Conservation (phyloP, 2,113 vertebrate species). For the Plecotus auritus region DNA sequence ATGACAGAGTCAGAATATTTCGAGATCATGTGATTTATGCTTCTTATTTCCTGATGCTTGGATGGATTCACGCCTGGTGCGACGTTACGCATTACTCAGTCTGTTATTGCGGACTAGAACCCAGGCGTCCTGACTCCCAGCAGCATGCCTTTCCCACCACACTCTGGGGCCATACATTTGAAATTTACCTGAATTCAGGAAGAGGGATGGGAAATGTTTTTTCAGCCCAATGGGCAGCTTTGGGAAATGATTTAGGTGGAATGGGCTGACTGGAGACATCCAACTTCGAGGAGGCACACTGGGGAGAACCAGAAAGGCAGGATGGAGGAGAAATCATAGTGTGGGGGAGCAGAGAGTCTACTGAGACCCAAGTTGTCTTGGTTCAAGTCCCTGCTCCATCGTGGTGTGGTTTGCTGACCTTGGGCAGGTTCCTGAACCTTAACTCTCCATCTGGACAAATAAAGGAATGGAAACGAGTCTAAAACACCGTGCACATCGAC, state of each 20-base stretch:
- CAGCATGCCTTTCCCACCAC: not conserved
- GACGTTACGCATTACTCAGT: not conserved
- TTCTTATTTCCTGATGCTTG: not conserved
- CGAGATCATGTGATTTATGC: not conserved
- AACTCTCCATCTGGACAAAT: not conserved
- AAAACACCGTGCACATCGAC: not conserved
- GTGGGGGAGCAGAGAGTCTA: not conserved
- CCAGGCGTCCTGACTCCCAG: not conserved
- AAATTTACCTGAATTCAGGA: not conserved
- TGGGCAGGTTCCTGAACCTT: not conserved
- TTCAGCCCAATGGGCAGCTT: not conserved
- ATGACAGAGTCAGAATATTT: constrained; percentile 19
- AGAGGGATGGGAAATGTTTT: not conserved
- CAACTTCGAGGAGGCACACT: not conserved
- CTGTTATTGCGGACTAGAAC: not conserved
- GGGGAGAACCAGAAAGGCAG: not conserved
- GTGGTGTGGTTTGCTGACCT: not conserved
- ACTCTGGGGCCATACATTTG: not conserved
- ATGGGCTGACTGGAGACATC: not conserved
- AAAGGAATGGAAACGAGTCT: not conserved
- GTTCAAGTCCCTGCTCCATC: not conserved
- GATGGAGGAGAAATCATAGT: too few species aligned
- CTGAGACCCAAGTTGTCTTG: not conserved
- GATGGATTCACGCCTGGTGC: not conserved
- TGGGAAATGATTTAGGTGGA: not conserved